Percentiles rank a stretch among this genome's conserved stretches.
Conservation (phyloP, 2,888 invertebrate species). For the Trissoscelio sp. region DNA sequence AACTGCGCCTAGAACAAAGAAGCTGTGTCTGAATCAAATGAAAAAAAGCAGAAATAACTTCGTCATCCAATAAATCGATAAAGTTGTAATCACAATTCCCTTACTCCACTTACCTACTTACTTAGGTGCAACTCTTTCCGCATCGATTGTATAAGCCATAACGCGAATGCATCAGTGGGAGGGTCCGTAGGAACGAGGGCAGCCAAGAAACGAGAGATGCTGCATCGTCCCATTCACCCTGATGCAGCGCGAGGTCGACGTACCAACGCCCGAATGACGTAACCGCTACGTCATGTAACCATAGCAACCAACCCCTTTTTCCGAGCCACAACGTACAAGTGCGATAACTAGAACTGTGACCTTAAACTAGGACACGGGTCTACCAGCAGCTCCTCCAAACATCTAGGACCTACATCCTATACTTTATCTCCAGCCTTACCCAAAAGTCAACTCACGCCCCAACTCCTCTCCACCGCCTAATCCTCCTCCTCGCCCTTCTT, state of each 20-base stretch:
- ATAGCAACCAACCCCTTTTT: constrained; percentile 73
- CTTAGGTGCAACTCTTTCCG: constrained; percentile 57
- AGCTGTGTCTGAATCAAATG: constrained; percentile 4
- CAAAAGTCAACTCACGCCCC: constrained; percentile 31
- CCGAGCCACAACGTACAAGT: constrained; percentile 67
- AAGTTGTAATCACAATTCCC: constrained; percentile 48
- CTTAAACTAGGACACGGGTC: constrained; percentile 75
- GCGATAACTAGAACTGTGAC: constrained; percentile 79
- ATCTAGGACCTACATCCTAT: constrained; percentile 68
- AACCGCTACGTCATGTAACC: constrained; percentile 79
- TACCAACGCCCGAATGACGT: constrained; percentile 77
- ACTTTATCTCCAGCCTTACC: constrained; percentile 38
- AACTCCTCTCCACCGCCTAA: no score
- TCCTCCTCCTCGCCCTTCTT: background rate
- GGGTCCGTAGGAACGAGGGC: constrained; percentile 69
- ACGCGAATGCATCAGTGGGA: constrained; percentile 39
- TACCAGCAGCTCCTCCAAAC: constrained; percentile 60
- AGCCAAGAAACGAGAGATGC: constrained; percentile 72
- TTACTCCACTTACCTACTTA: constrained; percentile 65
- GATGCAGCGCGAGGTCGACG: constrained; percentile 73
- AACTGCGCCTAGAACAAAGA: background rate
- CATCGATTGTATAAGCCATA: constrained; percentile 59
- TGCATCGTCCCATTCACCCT: constrained; percentile 77
- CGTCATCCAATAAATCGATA: constrained; percentile 52
- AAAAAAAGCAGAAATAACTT: constrained; percentile 18